Conservation (phyloP, 2,113 vertebrate genomes). For the Pseudorectes ferrugineus region DNA sequence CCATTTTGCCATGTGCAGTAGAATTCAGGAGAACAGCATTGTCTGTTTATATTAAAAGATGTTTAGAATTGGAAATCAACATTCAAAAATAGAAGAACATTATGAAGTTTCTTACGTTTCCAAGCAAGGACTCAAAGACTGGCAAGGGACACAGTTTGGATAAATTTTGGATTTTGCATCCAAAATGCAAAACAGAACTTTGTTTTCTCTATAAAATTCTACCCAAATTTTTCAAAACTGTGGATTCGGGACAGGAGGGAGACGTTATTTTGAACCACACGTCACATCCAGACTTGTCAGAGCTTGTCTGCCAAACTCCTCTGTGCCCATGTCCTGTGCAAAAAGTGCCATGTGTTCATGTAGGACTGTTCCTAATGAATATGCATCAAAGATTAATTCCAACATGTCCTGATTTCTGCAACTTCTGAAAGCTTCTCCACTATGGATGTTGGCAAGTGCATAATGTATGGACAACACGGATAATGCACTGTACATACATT, state of each 20-base stretch:
- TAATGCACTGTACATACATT: background rate
- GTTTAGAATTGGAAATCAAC: background rate
- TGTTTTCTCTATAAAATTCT: background rate
- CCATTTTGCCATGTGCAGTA: background rate
- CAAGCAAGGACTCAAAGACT: background rate
- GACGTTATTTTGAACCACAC: background rate
- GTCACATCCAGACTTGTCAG: background rate
- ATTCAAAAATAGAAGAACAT: background rate
- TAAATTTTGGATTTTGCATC: background rate
- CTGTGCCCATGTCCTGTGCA: background rate
- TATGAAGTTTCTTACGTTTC: background rate
- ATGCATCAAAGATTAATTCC: background rate
- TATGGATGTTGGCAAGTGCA: background rate
- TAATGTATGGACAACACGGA: background rate
- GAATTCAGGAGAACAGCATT: background rate
- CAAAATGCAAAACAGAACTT: background rate
- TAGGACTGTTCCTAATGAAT: background rate
- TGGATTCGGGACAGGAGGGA: background rate
- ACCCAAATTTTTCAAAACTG: background rate
- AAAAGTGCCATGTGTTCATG: background rate
- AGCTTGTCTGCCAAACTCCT: background rate
- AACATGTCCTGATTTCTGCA: background rate
- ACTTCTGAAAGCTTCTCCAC: background rate
- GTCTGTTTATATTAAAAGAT: background rate
- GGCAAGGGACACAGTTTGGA: background rate